A percentile compares a stretch with the other conserved stretches of the same genome.
Evolutionary conservation across 92 coral and sea anemone species (phyloP).

Genomic region (Actinostola sp.): DNA sequence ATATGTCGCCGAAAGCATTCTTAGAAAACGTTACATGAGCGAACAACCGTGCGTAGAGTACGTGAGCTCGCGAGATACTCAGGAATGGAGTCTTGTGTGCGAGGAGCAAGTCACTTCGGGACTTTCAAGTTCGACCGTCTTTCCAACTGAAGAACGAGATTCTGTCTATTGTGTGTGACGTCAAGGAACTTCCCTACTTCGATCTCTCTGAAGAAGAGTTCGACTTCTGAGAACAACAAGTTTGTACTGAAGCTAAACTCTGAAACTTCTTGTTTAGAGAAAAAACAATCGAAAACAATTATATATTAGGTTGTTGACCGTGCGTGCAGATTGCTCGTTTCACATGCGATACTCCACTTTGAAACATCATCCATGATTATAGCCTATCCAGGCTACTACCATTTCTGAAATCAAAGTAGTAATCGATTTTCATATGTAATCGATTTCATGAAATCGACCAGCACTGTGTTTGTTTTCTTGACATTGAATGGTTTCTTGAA

Average conservation of each 20-base stretch:
- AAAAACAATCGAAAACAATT: slow-evolving; percentile 14
- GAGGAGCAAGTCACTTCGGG: slow-evolving; percentile 94
- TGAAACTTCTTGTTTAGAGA: slow-evolving; percentile 89
- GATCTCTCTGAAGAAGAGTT: slow-evolving; percentile 88
- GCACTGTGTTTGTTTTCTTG: too few species aligned
- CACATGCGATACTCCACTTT: slow-evolving; percentile 9
- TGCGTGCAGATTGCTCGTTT: slow-evolving; percentile 15
- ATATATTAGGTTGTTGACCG: too few species aligned
- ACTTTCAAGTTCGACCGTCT: slow-evolving; percentile 91
- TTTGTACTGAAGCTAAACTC: slow-evolving; percentile 93
- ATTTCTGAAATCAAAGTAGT: too few species aligned
- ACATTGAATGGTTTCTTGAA: too few species aligned
- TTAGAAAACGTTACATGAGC: slow-evolving; percentile 84
- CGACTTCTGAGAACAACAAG: slow-evolving; percentile 95
- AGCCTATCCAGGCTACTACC: too few species aligned
- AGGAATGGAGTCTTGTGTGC: slow-evolving; percentile 93
- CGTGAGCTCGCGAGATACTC: slow-evolving; percentile 63
- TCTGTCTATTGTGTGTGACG: slow-evolving; percentile 79
- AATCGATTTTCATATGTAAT: too few species aligned
- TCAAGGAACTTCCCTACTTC: slow-evolving; percentile 80
- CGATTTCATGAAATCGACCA: too few species aligned
- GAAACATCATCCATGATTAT: too few species aligned
- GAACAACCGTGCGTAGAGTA: slow-evolving; percentile 95
- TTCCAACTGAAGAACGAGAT: slow-evolving; percentile 90
- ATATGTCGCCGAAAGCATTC: slow-evolving; percentile 96